phyloP scores from a whole-genome alignment of 2,113 vertebrate species.

The Labrus mixtus region DNA sequence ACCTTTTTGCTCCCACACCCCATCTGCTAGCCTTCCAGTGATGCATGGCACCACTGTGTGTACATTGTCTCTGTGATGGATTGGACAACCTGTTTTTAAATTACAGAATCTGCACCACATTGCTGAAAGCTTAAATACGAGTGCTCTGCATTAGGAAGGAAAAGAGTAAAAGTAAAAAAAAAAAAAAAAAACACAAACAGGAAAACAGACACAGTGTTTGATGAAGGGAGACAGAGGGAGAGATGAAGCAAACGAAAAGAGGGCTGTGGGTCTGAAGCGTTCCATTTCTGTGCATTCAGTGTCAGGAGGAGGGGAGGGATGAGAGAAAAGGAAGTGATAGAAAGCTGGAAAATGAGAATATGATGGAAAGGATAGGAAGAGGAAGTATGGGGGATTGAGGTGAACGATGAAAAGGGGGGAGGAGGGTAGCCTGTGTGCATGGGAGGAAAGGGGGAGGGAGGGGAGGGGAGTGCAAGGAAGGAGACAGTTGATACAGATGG shows the following conservation, averaged over 20 bases:
- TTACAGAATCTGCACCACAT: constrained; percentile 40
- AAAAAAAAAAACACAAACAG: no score
- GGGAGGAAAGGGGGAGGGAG: constrained; percentile 4
- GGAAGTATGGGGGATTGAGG: not conserved
- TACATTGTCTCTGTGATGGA: constrained; percentile 67
- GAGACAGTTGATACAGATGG: constrained; percentile 67
- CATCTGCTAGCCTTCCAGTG: constrained; percentile 47
- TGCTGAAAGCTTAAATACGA: constrained; percentile 49
- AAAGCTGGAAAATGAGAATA: constrained; percentile 3
- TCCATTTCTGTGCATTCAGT: constrained; percentile 17
- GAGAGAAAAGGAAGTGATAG: constrained; percentile 16
- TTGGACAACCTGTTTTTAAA: constrained; percentile 65
- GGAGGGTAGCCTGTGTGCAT: constrained; percentile 10
- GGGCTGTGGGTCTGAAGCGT: constrained; percentile 30
- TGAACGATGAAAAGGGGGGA: not conserved
- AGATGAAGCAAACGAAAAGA: constrained; percentile 2
- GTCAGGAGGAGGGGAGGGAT: not conserved
- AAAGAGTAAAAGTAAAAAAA: constrained; percentile 1
- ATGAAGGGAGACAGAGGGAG: constrained; percentile 28
- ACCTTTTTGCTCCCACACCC: constrained; percentile 20
- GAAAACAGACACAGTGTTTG: constrained; percentile 19
- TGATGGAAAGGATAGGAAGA: constrained; percentile 3
- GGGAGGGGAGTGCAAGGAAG: constrained; percentile 22
- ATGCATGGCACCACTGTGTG: constrained; percentile 52
- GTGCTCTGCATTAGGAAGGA: constrained; percentile 40